Conservation (phyloP, 2,888 invertebrate species). For the Flexamia atlantica region DNA sequence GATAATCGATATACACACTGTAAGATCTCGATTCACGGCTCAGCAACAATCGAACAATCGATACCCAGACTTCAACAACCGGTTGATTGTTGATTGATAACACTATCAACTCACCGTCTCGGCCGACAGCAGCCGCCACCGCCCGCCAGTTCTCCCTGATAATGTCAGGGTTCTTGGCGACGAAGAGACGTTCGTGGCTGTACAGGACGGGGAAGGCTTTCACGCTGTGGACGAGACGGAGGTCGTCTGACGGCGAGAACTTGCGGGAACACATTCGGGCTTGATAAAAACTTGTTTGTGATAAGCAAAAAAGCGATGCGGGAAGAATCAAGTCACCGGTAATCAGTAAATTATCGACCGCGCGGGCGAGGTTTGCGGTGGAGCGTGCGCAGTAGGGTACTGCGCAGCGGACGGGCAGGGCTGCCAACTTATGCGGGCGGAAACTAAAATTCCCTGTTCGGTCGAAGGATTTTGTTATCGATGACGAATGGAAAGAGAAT, state of each 20-base stretch:
- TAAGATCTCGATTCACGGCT: no score
- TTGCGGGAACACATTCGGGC: constrained; percentile 9
- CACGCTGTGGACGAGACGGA: neutral
- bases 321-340: no score
- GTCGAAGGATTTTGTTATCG: no score
- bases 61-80: no score
- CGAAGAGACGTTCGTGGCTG: constrained; percentile 18
- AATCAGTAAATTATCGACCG: constrained; percentile 25
- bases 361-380: constrained; percentile 23
- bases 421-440: constrained; percentile 36
- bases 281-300: neutral
- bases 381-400: neutral
- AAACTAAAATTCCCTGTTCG: neutral
- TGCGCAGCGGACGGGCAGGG: constrained; percentile 34
- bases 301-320: neutral
- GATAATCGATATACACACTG: no score
- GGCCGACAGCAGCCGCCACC: constrained; percentile 12
- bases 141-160: constrained; percentile 26
- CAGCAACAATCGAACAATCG: no score
- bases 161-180: neutral
- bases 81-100: no score
- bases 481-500: no score
- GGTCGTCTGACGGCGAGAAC: constrained; percentile 31
- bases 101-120: constrained; percentile 23
- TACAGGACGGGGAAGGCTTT: constrained; percentile 31